Evolutionary conservation across 2,113 vertebrate genomes (phyloP), one percentile per base, ranked within the genome.

Genomic region (Thamnaconus septentrionalis): DNA sequence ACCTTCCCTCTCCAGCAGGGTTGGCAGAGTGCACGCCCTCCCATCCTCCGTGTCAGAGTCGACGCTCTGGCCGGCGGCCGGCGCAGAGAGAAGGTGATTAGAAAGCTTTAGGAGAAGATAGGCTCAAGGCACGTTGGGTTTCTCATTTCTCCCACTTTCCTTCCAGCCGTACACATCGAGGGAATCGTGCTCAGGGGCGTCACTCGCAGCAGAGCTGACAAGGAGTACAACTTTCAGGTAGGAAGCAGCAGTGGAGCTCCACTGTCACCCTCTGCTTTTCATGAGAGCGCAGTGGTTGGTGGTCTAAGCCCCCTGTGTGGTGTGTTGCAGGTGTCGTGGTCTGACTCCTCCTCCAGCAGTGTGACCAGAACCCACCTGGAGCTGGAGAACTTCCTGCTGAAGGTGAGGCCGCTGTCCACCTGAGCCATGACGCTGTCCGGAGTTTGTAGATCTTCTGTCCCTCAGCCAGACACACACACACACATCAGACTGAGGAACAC

Each of bases 151-250:
- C 6, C 6, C 46, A 0, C 46, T 47, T 51, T 10, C 63, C 6
- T 71, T 73, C 60, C 90, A 98, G 96, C 95, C 55, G 95, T 96
- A 39, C 94, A 97, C 78, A 96, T 98, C 78, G 94, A 96, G 84
- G 94, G 93, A 84, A 96, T 98, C 78, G 92, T 92, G 75, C 89
- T 96, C 84, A 94, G 92, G 90, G 86, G 93, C 67, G 90, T 94
- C 83, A 91, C 93, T 72, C 90, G 92, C 80, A 95, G 92, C 86
- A 94, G 93, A 88, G 85, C 91, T 83, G 96, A 96, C 86, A 95
- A 93, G 89, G 95, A 96, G 65, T 98, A 96, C 89, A 95, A 92
- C 31, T 98, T 98, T 91, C 92, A 94, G 93, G 96, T 96, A 89
- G 88, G 94, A 57, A 7, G 48, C 43, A 0, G 2, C 3, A 11